These are phyloP conservation scores for Nasonia longicornis DNA, from an alignment of 1,140 invertebrate genomes.

Conservation along the genomic window DNA sequence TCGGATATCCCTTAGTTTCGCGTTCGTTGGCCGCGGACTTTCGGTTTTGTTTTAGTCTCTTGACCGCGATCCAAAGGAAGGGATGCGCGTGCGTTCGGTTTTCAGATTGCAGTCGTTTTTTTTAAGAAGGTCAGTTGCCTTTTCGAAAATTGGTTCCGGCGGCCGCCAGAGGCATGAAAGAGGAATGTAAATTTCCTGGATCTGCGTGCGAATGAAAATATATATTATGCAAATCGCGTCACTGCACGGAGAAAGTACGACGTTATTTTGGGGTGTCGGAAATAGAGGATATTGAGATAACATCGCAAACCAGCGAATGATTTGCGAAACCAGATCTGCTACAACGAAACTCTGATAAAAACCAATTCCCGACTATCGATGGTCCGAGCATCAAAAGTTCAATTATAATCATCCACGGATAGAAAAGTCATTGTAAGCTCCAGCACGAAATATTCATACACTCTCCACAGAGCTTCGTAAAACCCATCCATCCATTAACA, in stretches of 20 bases:
- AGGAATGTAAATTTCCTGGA: constrained; percentile 3
- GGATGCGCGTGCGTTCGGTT: not conserved
- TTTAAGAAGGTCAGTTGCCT: not conserved
- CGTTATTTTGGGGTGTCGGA: not conserved
- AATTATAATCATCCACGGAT: not conserved
- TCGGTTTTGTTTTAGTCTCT: not conserved
- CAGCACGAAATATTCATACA: not conserved
- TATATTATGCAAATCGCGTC: not conserved
- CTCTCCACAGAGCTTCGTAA: not conserved
- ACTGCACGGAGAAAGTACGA: not conserved
- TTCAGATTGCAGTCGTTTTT: not conserved
- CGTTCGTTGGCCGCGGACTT: constrained; percentile 1
- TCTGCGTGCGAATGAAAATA: not conserved
- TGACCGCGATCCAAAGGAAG: constrained; percentile 18
- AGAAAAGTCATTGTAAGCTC: not conserved
- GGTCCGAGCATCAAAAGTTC: not conserved
- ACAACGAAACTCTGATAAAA: not conserved
- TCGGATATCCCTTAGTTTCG: constrained; percentile 24
- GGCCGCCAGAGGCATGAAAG: not conserved
- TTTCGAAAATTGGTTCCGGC: not conserved
- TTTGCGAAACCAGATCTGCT: too few species aligned
- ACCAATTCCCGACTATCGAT: not conserved
- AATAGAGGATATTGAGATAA: not conserved
- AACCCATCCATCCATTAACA: not conserved
- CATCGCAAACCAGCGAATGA: too few species aligned